Evolutionary conservation across 2,888 invertebrate genomes (phyloP), one percentile per base, ranked within the genome.

Genomic region (Tineola bisselliella): DNA sequence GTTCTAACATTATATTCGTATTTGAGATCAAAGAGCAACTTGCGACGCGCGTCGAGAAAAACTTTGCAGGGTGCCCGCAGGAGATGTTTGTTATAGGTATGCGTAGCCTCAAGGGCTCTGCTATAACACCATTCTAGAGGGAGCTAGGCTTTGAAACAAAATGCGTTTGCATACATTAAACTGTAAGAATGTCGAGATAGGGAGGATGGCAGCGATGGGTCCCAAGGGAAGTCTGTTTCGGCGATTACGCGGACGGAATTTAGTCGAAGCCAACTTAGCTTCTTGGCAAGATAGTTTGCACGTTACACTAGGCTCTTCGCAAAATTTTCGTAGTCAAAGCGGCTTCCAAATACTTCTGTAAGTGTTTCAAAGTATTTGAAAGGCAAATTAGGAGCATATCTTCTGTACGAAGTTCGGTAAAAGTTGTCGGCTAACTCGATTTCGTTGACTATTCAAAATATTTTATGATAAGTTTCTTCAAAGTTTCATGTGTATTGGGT

Each of bases 81-180:
- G 30, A 43, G 25, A 44, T n/a, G 54, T 25, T 18, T 18, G 54
- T 54, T 54, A 54, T 54, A 54, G 54, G 54, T 54, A 54, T 11
- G 19, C 48, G 25, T 25, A n/a, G 56, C 58, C 58, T 74, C 61
- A 77, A 79, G 83, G 86, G 84, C 73, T 73, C 76, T 77, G 71
- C 66, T 77, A 75, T 77, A 81, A 81, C 79, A 77, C 79, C 80
- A 74, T 79, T 70, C 80, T 77, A 77, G 75, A 79, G 84, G 83
- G 86, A 80, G 77, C 77, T 71, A 79, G 78, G 81, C 84, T 87
- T 86, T 84, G 86, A 84, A 86, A 87, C 86, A 87, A 87, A 87
- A 86, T 87, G 86, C 86, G 86, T 87, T 87, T 87, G 86, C 87
- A 87, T 87, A 87, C 81, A 86, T 87, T 86, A 86, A 87, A 86